phyloP scores from a whole-genome alignment of 1,140 invertebrate genomes.

The Cyclina sinensis region DNA sequence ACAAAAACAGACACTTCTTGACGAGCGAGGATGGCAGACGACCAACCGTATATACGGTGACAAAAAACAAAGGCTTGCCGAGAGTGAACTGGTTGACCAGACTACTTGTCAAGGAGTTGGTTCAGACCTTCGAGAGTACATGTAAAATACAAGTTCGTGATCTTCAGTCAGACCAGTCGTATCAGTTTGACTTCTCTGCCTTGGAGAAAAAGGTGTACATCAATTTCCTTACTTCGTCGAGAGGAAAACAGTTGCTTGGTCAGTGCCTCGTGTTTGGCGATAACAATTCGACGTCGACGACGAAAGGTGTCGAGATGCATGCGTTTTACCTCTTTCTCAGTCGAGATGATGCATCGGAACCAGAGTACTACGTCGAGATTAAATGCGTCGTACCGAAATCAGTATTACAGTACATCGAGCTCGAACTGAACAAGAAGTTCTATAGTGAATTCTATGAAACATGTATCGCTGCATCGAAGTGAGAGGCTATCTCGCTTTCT shows the following conservation, averaged over 20 bases:
- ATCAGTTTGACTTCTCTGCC: not conserved
- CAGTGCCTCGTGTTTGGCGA: not conserved
- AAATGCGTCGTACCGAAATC: not conserved
- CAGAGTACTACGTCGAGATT: not conserved
- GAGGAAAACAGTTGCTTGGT: conserved; percentile 3
- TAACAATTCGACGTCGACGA: not conserved
- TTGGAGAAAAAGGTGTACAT: not conserved
- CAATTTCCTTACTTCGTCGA: not conserved
- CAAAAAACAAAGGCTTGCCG: not conserved
- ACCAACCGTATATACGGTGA: not conserved
- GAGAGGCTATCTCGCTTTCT: conserved; percentile 15
- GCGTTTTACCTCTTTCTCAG: not conserved
- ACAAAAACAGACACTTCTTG: not conserved
- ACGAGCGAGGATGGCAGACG: not conserved
- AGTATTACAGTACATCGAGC: not conserved
- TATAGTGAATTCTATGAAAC: not conserved
- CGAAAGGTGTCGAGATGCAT: not conserved
- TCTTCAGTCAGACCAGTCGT: not conserved
- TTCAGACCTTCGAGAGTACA: not conserved
- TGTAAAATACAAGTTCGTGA: not conserved
- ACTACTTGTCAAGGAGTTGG: not conserved
- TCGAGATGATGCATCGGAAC: not conserved
- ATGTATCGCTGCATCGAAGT: conserved; percentile 32
- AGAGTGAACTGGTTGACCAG: not conserved
- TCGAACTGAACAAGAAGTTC: not conserved